Base-by-base conservation (phyloP, 2,888 invertebrate genomes). In the Protonemura montana region DNA sequence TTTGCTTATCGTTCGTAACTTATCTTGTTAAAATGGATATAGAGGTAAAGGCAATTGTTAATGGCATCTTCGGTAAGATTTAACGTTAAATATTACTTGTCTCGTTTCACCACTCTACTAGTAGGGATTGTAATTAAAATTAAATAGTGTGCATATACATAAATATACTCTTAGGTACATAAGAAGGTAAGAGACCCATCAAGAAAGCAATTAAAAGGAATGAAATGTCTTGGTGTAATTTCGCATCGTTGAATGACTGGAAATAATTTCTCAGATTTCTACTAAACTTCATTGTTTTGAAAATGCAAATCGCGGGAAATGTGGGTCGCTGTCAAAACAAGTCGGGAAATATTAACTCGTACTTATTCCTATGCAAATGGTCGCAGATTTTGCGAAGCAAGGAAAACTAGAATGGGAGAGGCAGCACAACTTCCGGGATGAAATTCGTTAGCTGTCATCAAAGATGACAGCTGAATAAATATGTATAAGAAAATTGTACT, bases 301-400 rank as follows among this genome's bases (percentile, higher is more conserved):
- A 59, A 59, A 59, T 59, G 59, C 21, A 59, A 59, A 59, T 59
- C 6, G 13, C 1, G 21, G 13, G 59, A 59, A 59, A 59, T 59
- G 59, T 59, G 59, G 59, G 59, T 59, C 59, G 59, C 59, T 59
- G 59, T 59, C 59, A 59, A 59, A 59, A 59, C 59, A 59, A 59
- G 59, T 59, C 21, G 59, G 59, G 59, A 59, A 59, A 59, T 59
- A 59, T 59, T 59, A 59, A 59, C 59, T 59, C 59, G 13, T 59
- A 59, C 59, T 59, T 59, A 59, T 59, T 59, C 21, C 59, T 59
- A 59, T 59, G 59, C 59, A 59, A 59, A 59, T 59, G 59, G 59
- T 59, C 59, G 59, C 3, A 59, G 21, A 21, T 59, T 59, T 59
- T 21, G 59, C 59, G 16, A 21, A 21, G n/a, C 59, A 59, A 3